These are phyloP conservation scores for Tenthredo mesomela DNA, from an alignment of 2,888 invertebrate species.

Conservation along the genomic window DNA sequence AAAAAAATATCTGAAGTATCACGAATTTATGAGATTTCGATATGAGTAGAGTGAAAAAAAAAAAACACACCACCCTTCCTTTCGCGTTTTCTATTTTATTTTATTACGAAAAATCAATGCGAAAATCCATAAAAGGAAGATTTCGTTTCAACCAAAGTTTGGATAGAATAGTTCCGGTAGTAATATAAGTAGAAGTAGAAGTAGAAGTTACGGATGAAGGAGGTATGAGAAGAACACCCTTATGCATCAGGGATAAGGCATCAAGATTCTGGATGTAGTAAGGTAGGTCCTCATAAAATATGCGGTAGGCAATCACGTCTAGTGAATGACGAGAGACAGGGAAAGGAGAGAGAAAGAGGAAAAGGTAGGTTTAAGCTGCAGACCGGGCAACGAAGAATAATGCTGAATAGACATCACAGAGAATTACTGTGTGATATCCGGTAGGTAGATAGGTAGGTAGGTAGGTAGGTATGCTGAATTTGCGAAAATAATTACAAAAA, in stretches of 20 bases:
- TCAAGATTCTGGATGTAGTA: conserved; percentile 22
- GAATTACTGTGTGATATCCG: conserved; percentile 13
- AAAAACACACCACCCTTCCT: too few species aligned
- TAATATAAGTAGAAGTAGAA: neutral
- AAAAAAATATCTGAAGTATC: too few species aligned
- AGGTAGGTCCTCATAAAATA: conserved; percentile 67
- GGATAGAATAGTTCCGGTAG: neutral
- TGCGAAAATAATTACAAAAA: conserved; percentile 10
- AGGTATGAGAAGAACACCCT: neutral
- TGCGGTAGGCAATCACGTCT: conserved; percentile 72
- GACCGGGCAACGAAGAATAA: conserved; percentile 32
- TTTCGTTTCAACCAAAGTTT: too few species aligned
- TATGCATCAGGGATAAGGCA: neutral
- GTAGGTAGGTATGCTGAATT: conserved; percentile 34
- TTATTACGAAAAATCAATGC: too few species aligned
- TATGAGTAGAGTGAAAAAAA: too few species aligned
- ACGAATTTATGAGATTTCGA: too few species aligned
- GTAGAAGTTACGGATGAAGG: neutral
- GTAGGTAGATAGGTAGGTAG: neutral
- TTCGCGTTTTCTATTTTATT: too few species aligned
- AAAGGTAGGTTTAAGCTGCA: conserved; percentile 13
- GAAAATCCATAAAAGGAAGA: too few species aligned
- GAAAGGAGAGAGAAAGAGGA: neutral
- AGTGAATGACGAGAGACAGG: conserved; percentile 65
- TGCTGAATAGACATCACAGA: conserved; percentile 45